Evolutionary conservation across 2,113 vertebrate genomes (phyloP), one percentile per base, ranked within the genome.

Genomic region (Gallinago jamesoni): DNA sequence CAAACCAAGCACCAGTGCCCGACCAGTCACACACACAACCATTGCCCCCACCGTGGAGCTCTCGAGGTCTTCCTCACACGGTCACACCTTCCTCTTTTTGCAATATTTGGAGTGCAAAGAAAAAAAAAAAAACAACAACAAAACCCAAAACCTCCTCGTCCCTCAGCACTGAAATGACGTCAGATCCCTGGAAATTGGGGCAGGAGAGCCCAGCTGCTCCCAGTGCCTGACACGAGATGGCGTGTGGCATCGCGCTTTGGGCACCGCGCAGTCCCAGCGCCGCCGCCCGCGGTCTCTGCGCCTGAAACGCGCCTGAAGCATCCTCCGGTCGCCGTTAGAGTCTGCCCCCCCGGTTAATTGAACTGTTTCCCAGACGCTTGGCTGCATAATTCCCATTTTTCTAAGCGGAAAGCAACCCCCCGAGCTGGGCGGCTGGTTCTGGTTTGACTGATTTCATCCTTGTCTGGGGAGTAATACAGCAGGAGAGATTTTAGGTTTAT

Each of bases 11-110:
- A 3, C 31, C 6, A 0, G 15, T 35, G 10, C 33, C 72, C 56
- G 9, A 0, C 4, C 0, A 2, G 6, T 4, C n/a, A 8, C n/a
- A 2, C 23, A 2, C 19, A 4, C 16, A 12, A 0, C 9, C 23
- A 19, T 2, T 8, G 66, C 47, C 7, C 25, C 18, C 55, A 22
- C 22, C 52, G 0, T 0, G 23, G 25, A 25, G 2, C 3, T 59
- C 37, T 27, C 45, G 0, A 14, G n/a, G 4, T 24, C 50, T 37
- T 13, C 56, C 20, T 73, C 68, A 2, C 25, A 3, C 1, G 3
- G 20, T 2, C 66, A n/a, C 30, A 9, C 23, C 35, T 53, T 20
- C 72, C 64, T 30, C 4, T n/a, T 41, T 24, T 30, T 33, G 63
- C 37, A 19, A 10, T 5, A 30, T 2, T 60, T 33, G 15, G 45